Evolutionary conservation across 2,888 invertebrate genomes (phyloP).

Genomic region (Campoplex capitator): DNA sequence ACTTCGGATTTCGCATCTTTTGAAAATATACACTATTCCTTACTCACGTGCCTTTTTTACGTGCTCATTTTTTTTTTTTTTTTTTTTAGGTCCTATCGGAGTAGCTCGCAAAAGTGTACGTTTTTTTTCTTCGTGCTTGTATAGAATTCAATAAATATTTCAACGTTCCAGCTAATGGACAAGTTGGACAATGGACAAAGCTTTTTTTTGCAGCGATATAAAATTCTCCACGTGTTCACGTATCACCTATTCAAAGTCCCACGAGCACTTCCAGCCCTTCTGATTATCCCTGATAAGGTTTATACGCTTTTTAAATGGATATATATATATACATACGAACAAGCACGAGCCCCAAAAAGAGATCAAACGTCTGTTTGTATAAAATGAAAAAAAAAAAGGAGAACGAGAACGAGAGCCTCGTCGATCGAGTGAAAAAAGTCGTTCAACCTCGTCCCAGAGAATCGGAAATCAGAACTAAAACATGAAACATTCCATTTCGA

Average conservation of each 20-base stretch:
- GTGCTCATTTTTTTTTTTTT: not conserved
- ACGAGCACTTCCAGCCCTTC: conserved; percentile 39
- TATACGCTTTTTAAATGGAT: not conserved
- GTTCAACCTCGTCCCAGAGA: not conserved
- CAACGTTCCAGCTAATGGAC: conserved; percentile 62
- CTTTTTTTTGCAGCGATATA: conserved; percentile 12
- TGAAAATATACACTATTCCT: conserved; percentile 14
- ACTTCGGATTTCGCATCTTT: conserved; percentile 27
- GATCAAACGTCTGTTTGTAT: not conserved
- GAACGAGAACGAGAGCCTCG: not conserved
- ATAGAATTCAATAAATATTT: conserved; percentile 75
- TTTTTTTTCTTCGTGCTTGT: conserved; percentile 55
- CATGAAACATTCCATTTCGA: not conserved
- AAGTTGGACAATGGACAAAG: conserved; percentile 47
- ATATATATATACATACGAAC: too few species aligned
- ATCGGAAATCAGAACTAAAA: not conserved
- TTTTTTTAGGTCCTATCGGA: conserved; percentile 16
- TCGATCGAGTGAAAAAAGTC: not conserved
- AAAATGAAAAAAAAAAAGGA: not conserved
- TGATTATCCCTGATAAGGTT: conserved; percentile 57
- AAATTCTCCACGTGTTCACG: conserved; percentile 6
- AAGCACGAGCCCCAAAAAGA: not conserved
- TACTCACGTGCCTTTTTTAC: not conserved
- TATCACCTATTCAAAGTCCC: conserved; percentile 26
- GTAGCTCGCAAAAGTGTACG: conserved; percentile 28